Conservation (phyloP, 2,797 vertebrate species). For the Sparus aurata region DNA sequence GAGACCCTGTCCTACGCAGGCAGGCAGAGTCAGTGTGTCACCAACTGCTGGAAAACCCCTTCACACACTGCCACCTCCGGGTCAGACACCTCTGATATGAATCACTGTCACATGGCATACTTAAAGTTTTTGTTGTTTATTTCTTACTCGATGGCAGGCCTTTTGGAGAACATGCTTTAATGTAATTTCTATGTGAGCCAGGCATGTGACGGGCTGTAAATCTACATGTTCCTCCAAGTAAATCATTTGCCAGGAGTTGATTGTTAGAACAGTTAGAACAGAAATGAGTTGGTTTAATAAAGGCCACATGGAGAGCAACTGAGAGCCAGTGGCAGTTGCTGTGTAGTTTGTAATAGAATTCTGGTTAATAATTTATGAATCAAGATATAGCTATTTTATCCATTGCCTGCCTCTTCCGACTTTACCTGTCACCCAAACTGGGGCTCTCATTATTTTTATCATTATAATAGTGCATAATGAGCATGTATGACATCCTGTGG, state of each 20-base stretch:
- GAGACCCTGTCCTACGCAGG: constrained; percentile 32
- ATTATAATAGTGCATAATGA: background rate
- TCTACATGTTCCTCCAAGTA: background rate
- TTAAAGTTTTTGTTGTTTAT: background rate
- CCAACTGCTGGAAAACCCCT: constrained; percentile 84
- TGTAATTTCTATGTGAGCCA: background rate
- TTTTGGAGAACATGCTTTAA: background rate
- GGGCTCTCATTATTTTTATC: background rate
- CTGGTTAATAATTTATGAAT: constrained; percentile 18
- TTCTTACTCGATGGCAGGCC: background rate
- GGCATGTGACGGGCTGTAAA: background rate
- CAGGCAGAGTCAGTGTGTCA: constrained; percentile 84
- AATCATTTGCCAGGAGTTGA: background rate
- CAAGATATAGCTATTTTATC: background rate
- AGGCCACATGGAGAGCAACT: background rate
- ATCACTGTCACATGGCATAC: background rate
- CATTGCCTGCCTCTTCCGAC: too few relatives aligned
- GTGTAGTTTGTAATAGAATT: background rate
- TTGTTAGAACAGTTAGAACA: background rate
- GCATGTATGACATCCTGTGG: background rate
- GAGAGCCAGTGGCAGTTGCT: background rate
- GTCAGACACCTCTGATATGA: constrained; percentile 74
- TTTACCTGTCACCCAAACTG: background rate
- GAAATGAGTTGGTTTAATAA: background rate
- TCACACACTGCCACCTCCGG: constrained; percentile 87